Evolutionary conservation across 2,797 vertebrate species (phyloP), one percentile per base, ranked within the genome.

Genomic region (Spea hammondii): DNA sequence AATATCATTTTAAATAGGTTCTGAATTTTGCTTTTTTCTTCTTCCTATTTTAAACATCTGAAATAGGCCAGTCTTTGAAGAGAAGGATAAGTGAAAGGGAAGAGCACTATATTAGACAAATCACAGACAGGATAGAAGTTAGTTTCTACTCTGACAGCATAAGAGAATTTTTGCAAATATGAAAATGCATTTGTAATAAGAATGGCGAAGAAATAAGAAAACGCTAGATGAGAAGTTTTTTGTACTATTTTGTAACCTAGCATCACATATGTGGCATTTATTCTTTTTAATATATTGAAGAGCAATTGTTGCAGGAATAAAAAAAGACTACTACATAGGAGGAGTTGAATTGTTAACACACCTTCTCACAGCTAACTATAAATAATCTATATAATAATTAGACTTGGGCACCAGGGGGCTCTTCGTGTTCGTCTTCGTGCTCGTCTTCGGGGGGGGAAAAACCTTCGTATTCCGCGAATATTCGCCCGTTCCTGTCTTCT

Each of bases 1-100:
- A 65, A 70, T 75, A 74, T 54, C 14, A 46, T 59, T 73, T 17
- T 49, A 71, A 78, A 72, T 48, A 72, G 17, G 51, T 47, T 57
- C 32, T 32, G 17, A 45, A 45, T 66, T 75, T 6, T 53, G 14
- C 68, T 70, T 1, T 7, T 54, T 55, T 12, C 7, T 70, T n/a
- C 17, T 49, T 57, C 8, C n/a, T 74, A 44, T 65, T 74, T 75
- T 49, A 4, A 51, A 69, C 47, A 62, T 70, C 59, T 47, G 57
- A 60, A 76, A 76, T 49, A 8, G 32, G 55, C 14, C 49, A 9
- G 48, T 65, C 17, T 62, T 71, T 17, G n/a, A 71, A 14, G 59
- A 54, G 45, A 51, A 57, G 3, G 64, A 44, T 50, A 65, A 48
- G 46, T 55, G 6, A 12, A 10, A 46, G 55, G 65, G 55, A 17